These are phyloP conservation scores for Halocaridina rubra DNA, from an alignment of 2,888 invertebrate genomes.

Conservation along the genomic window DNA sequence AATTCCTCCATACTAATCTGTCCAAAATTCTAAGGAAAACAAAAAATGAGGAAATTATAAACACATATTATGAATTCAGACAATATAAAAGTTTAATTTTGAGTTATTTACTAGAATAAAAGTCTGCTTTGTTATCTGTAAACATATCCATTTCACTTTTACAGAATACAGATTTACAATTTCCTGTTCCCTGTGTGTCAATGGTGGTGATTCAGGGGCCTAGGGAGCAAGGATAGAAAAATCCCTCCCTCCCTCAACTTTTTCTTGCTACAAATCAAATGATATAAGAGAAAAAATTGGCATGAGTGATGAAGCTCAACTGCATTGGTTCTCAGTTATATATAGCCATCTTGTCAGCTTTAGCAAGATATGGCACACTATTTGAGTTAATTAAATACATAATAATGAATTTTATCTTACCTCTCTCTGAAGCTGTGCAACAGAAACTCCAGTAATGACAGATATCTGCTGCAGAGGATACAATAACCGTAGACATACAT, in stretches of 20 bases:
- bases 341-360: background rate
- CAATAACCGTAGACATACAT: conserved; percentile 48
- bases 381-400: background rate
- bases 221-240: too few relatives aligned
- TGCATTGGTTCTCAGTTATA: too few relatives aligned
- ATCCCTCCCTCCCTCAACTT: too few relatives aligned
- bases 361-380: background rate
- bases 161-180: background rate
- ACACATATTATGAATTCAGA: background rate
- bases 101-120: background rate
- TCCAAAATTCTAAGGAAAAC: conserved; percentile 44
- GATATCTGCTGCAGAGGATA: conserved; percentile 56
- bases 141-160: too few relatives aligned
- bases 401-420: background rate
- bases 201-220: too few relatives aligned
- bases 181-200: background rate
- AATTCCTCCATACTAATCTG: conserved; percentile 37
- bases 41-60: background rate
- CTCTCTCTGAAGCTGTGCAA: conserved; percentile 50
- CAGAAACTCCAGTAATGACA: conserved; percentile 46
- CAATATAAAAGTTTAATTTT: background rate
- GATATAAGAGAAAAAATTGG: background rate
- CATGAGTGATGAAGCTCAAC: background rate
- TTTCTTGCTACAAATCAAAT: too few relatives aligned
- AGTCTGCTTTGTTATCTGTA: background rate